Base-by-base conservation (phyloP, 2,888 invertebrate species). In the Ectemnius continuus region DNA sequence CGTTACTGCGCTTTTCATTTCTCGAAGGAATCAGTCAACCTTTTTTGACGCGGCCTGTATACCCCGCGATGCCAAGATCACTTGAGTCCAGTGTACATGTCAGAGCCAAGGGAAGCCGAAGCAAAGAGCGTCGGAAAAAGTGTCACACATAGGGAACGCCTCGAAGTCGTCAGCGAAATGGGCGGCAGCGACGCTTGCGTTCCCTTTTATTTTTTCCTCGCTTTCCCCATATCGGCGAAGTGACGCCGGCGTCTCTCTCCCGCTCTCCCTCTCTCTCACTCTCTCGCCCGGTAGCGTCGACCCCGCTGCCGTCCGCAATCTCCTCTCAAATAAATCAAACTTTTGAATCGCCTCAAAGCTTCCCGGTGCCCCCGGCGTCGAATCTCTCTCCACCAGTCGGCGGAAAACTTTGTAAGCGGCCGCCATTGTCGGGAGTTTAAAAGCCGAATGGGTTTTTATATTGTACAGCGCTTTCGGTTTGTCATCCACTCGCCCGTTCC, bases 271-370 rank as follows among this genome's bases (percentile, higher is more conserved):
- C n/a, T n/a, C n/a, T n/a, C n/a, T n/a, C n/a, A n/a, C n/a, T n/a
- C n/a, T n/a, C n/a, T n/a, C n/a, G n/a, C n/a, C n/a, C 62, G 78
- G 60, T 36, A 45, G 8, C 70, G 59, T 68, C 64, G 47, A 65
- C 64, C 36, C 66, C 78, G 66, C 75, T 84, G 86, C 85, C 87
- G 78, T 81, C 80, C 86, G 84, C 88, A 90, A 90, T 90, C 88
- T 89, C 82, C 87, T 86, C 88, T 87, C 88, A 90, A 90, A 90
- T 89, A 90, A 90, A 90, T 90, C 90, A 89, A 90, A 89, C 90
- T 90, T 90, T 88, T 87, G 87, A 89, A 90, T 90, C 88, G 86
- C 83, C 61, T 80, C 62, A 59, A 28, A 61, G 45, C 36, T 61
- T 23, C 60, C 18, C 72, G 73, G 61, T 65, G 63, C 64, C 45